Evolutionary conservation across 2,797 vertebrate species (phyloP).

Genomic region (Leucoraja ocellata): DNA sequence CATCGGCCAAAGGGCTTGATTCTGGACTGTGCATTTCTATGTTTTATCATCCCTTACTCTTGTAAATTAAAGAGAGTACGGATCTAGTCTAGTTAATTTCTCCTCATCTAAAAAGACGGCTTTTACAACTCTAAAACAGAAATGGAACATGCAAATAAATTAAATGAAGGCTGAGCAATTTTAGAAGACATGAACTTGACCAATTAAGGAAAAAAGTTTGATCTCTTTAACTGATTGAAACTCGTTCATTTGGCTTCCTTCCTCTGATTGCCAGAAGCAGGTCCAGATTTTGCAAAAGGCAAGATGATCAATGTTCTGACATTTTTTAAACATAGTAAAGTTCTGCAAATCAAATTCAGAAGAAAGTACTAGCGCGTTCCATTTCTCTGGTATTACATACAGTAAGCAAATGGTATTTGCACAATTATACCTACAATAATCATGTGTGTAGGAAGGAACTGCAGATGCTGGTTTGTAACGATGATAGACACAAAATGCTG

Average conservation of each 20-base stretch:
- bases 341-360: neutral
- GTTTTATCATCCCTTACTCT: no score
- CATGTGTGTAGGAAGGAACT: no score
- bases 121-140: neutral
- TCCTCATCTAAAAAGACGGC: no score
- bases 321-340: neutral
- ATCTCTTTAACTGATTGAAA: neutral
- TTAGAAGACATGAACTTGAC: neutral
- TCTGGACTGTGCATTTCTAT: no score
- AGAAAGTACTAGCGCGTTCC: neutral
- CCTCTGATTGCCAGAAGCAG: no score
- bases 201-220: neutral
- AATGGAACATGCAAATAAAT: neutral
- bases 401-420: neutral
- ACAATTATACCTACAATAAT: neutral
- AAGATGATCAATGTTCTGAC: no score
- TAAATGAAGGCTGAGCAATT: neutral
- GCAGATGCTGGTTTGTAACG: no score
- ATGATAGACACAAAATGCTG: no score
- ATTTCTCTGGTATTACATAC: neutral
- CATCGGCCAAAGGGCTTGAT: no score
- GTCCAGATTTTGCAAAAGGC: no score
- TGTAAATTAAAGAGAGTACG: no score
- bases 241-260: neutral
- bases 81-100: no score